Conservation (phyloP, 1,140 invertebrate genomes). For the Macrobrachium rosenbergii region DNA sequence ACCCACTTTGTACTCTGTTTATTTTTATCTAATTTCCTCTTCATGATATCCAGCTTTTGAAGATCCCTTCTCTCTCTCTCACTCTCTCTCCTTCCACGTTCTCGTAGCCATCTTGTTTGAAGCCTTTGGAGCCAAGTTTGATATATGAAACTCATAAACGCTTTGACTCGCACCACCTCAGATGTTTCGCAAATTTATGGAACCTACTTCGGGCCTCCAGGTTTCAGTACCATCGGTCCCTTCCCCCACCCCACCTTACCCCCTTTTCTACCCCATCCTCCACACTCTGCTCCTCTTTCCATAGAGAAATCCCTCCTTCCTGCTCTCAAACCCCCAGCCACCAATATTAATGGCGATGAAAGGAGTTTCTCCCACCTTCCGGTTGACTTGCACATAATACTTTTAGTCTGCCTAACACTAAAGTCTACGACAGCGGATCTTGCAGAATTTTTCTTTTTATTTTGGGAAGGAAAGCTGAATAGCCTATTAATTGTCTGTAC, state of each 20-base stretch:
- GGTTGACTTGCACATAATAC: not conserved
- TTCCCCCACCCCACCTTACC: too few species aligned
- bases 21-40: not conserved
- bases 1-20: too few species aligned
- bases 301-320: too few species aligned
- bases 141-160: constrained; percentile 62
- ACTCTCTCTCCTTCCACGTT: constrained; percentile 17
- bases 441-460: too few species aligned
- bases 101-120: constrained; percentile 56
- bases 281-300: too few species aligned
- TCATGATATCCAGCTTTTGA: not conserved
- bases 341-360: constrained; percentile 58
- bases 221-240: constrained; percentile 32
- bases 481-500: too few species aligned
- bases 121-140: constrained; percentile 58
- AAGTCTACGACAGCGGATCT: not conserved
- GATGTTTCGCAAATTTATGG: constrained; percentile 60
- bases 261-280: too few species aligned
- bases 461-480: not conserved
- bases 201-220: constrained; percentile 37
- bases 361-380: not conserved
- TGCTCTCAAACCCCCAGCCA: too few species aligned
- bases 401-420: constrained; percentile 5
- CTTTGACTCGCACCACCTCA: constrained; percentile 56
- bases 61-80: not conserved